Percentiles rank a stretch among this genome's conserved stretches.
Conservation (phyloP, 2,797 vertebrate genomes). For the Sebastiscus albofasciatus region DNA sequence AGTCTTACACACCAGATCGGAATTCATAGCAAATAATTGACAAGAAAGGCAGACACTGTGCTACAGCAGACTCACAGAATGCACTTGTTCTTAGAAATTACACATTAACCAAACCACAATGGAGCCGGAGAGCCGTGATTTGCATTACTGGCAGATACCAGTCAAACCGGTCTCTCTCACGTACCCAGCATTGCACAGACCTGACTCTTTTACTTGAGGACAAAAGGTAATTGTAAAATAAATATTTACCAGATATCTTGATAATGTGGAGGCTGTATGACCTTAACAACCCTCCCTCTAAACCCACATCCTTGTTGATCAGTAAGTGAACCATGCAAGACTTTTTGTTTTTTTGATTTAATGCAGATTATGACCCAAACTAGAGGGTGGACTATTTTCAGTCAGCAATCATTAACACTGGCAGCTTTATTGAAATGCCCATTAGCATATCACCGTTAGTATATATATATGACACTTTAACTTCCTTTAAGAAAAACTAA, state of each 20-base stretch:
- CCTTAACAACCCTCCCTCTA: neutral
- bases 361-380: neutral
- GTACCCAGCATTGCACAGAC: neutral
- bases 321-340: neutral
- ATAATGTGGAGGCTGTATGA: conserved; percentile 8
- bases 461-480: neutral
- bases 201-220: neutral
- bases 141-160: conserved; percentile 28
- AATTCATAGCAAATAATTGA: conserved; percentile 76
- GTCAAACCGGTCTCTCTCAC: neutral
- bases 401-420: conserved; percentile 26
- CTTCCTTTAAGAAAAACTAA: neutral
- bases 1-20: conserved; percentile 26
- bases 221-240: conserved; percentile 17
- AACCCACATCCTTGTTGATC: conserved; percentile 22
- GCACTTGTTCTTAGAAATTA: conserved; percentile 52
- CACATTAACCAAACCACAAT: conserved; percentile 74
- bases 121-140: conserved; percentile 31
- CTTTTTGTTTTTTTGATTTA: neutral
- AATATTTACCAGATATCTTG: conserved; percentile 31
- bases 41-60: conserved; percentile 4
- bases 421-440: neutral
- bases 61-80: conserved; percentile 24
- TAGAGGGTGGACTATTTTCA: neutral
- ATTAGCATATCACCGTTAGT: neutral